Evolutionary conservation across 2,113 vertebrate genomes (phyloP).

Genomic region (Gavia stellata): DNA sequence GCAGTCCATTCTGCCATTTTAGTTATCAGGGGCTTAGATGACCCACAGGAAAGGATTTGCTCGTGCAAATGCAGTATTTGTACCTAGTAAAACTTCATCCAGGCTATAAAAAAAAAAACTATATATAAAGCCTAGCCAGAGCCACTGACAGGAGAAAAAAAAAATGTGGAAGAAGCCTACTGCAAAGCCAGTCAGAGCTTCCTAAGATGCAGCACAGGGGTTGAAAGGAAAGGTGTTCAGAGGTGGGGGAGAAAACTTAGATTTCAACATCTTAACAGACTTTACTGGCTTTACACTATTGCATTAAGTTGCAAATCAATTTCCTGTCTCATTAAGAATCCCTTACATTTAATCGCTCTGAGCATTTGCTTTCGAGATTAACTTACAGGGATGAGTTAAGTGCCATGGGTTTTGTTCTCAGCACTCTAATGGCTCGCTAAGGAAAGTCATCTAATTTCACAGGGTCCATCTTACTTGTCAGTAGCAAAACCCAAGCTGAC

Average conservation of each 20-base stretch:
- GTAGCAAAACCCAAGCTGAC: background rate
- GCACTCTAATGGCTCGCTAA: background rate
- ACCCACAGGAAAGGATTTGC: background rate
- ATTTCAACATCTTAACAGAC: background rate
- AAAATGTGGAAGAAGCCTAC: background rate
- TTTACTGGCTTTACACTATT: background rate
- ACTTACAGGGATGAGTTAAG: background rate
- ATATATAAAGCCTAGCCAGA: background rate
- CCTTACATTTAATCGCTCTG: background rate
- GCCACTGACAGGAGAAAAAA: background rate
- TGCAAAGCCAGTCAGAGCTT: background rate
- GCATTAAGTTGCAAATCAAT: background rate
- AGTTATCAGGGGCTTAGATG: background rate
- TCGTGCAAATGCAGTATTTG: no score
- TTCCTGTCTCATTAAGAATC: background rate
- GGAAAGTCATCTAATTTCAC: background rate
- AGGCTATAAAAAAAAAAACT: background rate
- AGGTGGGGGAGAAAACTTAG: background rate
- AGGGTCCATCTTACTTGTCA: background rate
- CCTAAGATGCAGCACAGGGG: background rate
- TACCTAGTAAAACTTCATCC: background rate
- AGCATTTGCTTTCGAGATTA: background rate
- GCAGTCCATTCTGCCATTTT: background rate
- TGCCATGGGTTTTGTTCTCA: background rate
- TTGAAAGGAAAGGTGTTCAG: background rate